Percentiles rank a stretch among this genome's conserved stretches.
Conservation (phyloP, 2,797 vertebrate species). For the Merluccius polli region DNA sequence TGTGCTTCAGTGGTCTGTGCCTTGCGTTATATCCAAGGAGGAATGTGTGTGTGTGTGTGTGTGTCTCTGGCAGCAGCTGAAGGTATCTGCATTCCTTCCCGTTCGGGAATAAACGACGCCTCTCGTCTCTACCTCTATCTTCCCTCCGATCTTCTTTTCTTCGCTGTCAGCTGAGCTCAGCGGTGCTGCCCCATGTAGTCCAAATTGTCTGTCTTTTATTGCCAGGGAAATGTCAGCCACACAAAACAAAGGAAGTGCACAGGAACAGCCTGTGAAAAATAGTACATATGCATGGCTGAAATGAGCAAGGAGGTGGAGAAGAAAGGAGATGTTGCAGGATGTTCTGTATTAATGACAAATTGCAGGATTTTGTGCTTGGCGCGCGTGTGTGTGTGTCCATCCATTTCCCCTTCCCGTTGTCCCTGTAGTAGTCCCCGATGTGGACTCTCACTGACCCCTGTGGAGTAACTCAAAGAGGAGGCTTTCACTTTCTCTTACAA, state of each 20-base stretch:
- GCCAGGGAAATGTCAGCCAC: slow-evolving; percentile 46
- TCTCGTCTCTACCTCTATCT: slow-evolving; percentile 28
- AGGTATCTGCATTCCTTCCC: slow-evolving; percentile 18
- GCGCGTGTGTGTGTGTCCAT: slow-evolving; percentile 19
- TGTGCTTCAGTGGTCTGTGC: slow-evolving; percentile 18
- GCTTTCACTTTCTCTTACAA: slow-evolving; percentile 35
- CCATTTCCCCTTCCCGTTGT: slow-evolving; percentile 27
- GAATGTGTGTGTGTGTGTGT: background rate
- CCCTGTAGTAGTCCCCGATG: slow-evolving; percentile 38
- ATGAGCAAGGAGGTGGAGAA: slow-evolving; percentile 15
- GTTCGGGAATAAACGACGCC: slow-evolving; percentile 41
- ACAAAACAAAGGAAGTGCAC: slow-evolving; percentile 19
- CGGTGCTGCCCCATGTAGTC: slow-evolving; percentile 43
- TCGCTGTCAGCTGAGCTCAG: slow-evolving; percentile 40
- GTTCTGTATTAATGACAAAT: slow-evolving; percentile 16
- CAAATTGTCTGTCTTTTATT: slow-evolving; percentile 24
- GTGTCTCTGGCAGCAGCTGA: slow-evolving; percentile 28
- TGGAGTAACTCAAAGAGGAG: slow-evolving; percentile 10
- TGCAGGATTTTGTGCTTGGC: slow-evolving; percentile 20
- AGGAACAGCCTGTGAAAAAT: slow-evolving; percentile 42
- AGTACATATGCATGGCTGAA: slow-evolving; percentile 28
- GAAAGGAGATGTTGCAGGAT: slow-evolving; percentile 7
- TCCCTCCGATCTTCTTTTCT: slow-evolving; percentile 5
- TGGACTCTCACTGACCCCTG: slow-evolving; percentile 55
- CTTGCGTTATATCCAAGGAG: slow-evolving; percentile 19